Conservation (phyloP, 1,140 invertebrate genomes). For the Leptestheria dahalacensis region DNA sequence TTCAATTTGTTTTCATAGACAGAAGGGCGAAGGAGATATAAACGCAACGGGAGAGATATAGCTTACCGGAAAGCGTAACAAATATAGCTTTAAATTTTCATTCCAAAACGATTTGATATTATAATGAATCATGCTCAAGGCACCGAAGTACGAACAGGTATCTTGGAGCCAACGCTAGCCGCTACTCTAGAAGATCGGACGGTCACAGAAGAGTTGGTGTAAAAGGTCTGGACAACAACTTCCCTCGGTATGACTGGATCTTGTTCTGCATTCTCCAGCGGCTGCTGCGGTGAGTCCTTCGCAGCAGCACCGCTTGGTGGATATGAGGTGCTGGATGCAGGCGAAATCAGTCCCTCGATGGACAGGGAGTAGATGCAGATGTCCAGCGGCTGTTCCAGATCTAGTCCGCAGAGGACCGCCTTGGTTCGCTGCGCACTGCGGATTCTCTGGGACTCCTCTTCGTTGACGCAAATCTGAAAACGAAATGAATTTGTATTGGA, state of each 20-base stretch:
- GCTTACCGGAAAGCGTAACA: no score
- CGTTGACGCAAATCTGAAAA: constrained; percentile 24
- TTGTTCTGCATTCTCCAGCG: background rate
- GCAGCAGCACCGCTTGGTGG: no score
- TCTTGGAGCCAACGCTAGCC: background rate
- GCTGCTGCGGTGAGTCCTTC: background rate
- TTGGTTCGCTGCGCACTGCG: constrained; percentile 22
- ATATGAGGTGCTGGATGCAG: background rate
- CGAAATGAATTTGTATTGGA: background rate
- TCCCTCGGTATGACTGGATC: background rate
- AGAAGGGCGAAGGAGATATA: no score
- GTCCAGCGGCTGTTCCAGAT: constrained; percentile 16
- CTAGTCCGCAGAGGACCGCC: constrained; percentile 23
- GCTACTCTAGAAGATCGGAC: background rate
- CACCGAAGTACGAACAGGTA: background rate
- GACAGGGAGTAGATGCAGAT: constrained; percentile 15
- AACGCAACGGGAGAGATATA: no score
- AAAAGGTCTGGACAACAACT: constrained; percentile 11
- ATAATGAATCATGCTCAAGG: background rate
- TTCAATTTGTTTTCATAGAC: no score
- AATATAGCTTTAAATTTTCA: no score
- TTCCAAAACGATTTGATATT: no score
- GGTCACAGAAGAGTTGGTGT: constrained; percentile 11
- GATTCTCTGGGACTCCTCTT: constrained; percentile 20
- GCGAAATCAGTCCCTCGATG: constrained; percentile 6